Evolutionary conservation across 1,140 invertebrate species (phyloP).

Genomic region (Holotrichia oblita): DNA sequence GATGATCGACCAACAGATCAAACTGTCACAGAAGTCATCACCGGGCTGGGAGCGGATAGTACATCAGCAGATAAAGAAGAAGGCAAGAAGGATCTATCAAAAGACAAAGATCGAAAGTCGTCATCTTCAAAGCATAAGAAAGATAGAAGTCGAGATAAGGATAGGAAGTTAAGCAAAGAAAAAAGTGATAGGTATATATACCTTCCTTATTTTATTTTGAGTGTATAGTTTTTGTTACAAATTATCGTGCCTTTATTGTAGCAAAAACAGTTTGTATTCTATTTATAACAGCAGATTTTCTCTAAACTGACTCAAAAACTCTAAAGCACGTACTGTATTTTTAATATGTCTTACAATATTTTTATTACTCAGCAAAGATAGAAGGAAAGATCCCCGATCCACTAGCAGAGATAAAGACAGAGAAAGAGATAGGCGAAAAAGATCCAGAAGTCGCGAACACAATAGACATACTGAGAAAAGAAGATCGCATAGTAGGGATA

Average conservation of each 20-base stretch:
- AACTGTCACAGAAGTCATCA: conserved; percentile 55
- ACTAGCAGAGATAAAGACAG: conserved; percentile 51
- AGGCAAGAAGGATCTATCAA: conserved; percentile 48
- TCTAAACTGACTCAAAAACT: no score
- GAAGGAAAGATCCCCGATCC: conserved; percentile 46
- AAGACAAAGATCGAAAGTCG: conserved; percentile 57
- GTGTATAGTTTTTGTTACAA: no score
- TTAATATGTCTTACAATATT: no score
- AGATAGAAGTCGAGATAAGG: conserved; percentile 54
- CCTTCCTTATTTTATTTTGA: background rate
- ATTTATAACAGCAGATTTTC: no score
- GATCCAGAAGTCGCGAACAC: conserved; percentile 52
- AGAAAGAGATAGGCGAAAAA: conserved; percentile 48
- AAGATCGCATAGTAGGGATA: conserved; percentile 49
- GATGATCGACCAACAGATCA: conserved; percentile 54
- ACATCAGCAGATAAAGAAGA: conserved; percentile 47
- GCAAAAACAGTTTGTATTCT: no score
- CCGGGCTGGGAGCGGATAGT: conserved; percentile 52
- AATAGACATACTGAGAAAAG: conserved; percentile 50
- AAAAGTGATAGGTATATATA: conserved; percentile 43
- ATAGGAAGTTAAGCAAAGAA: conserved; percentile 58
- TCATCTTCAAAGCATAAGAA: conserved; percentile 54
- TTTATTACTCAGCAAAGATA: conserved; percentile 38
- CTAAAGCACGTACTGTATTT: no score
- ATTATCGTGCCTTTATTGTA: no score